Evolutionary conservation across 53 echinoderm and acorn worm genomes (phyloP).

Genomic region (Stichopus horrens): DNA sequence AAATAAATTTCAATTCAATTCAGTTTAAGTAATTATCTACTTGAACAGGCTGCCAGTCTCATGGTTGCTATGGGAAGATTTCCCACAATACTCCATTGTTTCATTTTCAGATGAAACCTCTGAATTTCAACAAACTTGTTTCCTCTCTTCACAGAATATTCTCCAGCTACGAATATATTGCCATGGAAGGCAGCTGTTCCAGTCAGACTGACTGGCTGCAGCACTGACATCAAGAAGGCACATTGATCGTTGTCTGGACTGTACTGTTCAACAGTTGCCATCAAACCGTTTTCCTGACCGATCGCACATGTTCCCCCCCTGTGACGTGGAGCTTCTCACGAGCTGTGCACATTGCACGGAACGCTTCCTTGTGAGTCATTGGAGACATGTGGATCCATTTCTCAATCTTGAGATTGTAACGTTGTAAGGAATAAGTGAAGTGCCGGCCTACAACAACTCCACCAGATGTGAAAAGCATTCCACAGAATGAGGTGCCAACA

Average conservation of each 20-base stretch:
- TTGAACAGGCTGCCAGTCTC: constrained; percentile 66
- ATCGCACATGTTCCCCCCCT: constrained; percentile 82
- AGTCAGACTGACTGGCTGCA: constrained; percentile 77
- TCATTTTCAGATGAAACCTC: constrained; percentile 59
- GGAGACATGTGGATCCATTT: constrained; percentile 86
- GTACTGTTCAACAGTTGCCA: constrained; percentile 78
- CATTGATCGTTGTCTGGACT: constrained; percentile 67
- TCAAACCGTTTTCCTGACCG: constrained; percentile 60
- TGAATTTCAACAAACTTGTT: constrained; percentile 76
- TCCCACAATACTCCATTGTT: constrained; percentile 74
- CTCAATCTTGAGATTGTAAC: constrained; percentile 78
- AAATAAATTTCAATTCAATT: too few relatives aligned
- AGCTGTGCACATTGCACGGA: constrained; percentile 77
- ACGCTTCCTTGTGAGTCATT: constrained; percentile 81
- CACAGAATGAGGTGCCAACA: constrained; percentile 65
- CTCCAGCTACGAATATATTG: constrained; percentile 77
- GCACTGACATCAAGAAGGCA: constrained; percentile 64
- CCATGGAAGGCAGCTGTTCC: constrained; percentile 54
- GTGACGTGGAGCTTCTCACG: constrained; percentile 76
- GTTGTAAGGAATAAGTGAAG: constrained; percentile 80
- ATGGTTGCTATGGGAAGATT: constrained; percentile 78
- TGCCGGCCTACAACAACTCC: constrained; percentile 82
- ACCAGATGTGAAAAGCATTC: constrained; percentile 73
- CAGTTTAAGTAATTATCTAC: neutral
- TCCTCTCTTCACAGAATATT: constrained; percentile 77